A percentile compares a stretch with the other conserved stretches of the same genome.
Evolutionary conservation across 2,888 invertebrate genomes (phyloP).

Genomic region (Trichogramma evanescens): DNA sequence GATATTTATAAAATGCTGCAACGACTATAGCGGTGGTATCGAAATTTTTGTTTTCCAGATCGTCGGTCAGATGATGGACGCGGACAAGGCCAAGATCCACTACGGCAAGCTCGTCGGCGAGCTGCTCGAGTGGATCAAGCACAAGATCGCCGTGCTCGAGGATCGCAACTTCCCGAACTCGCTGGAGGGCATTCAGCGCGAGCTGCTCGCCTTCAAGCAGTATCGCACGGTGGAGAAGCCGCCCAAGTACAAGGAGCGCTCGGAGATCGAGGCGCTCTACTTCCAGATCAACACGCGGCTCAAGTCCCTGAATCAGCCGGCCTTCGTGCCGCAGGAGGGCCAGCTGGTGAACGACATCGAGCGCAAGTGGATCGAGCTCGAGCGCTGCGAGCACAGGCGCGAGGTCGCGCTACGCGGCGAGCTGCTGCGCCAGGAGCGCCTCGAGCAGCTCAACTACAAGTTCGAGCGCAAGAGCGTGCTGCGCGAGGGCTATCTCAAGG

Average conservation of each 20-base stretch:
- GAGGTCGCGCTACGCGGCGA: constrained; percentile 90
- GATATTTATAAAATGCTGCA: not conserved
- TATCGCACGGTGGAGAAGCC: constrained; percentile 97
- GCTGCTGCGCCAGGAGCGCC: constrained; percentile 79
- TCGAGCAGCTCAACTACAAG: constrained; percentile 91
- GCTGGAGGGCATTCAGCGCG: constrained; percentile 86
- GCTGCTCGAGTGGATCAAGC: constrained; percentile 87
- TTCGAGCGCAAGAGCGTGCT: constrained; percentile 93
- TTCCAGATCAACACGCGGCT: constrained; percentile 95
- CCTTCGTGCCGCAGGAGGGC: constrained; percentile 80
- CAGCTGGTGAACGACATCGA: constrained; percentile 92
- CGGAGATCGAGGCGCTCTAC: constrained; percentile 92
- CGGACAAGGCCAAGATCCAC: constrained; percentile 82
- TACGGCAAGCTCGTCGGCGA: constrained; percentile 78
- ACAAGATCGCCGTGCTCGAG: constrained; percentile 75
- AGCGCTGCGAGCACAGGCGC: constrained; percentile 87
- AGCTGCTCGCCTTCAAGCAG: constrained; percentile 84
- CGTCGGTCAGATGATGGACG: constrained; percentile 91
- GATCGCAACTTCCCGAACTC: constrained; percentile 88
- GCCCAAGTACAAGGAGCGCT: constrained; percentile 95
- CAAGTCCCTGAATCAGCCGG: constrained; percentile 86
- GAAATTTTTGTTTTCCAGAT: constrained; percentile 58
- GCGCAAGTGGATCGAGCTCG: constrained; percentile 86
- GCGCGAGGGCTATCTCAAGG: constrained; percentile 90
- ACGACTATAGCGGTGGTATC: not conserved